Evolutionary conservation across 2,797 vertebrate species (phyloP).

Genomic region (Phrynocephalus guinanensis): DNA sequence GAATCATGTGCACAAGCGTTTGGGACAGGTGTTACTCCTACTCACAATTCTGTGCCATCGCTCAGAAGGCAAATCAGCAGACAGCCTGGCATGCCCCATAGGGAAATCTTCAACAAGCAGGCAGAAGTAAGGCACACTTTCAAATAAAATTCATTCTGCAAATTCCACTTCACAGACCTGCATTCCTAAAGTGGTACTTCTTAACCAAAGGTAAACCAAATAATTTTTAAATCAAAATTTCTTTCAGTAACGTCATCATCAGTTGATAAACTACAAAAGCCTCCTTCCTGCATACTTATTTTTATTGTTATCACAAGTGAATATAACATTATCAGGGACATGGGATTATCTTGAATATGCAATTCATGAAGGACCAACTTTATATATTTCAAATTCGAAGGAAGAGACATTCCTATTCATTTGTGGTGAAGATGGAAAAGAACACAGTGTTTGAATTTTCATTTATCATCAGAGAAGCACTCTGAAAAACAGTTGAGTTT

Average conservation of each 20-base stretch:
- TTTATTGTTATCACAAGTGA: neutral
- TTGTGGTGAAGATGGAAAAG: slow-evolving; percentile 16
- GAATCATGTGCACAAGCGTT: neutral
- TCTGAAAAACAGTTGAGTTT: slow-evolving; percentile 54
- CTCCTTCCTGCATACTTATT: neutral
- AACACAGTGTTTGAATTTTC: slow-evolving; percentile 29
- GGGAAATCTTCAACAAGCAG: neutral
- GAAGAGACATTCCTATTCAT: neutral
- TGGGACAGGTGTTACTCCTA: neutral
- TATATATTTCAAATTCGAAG: neutral
- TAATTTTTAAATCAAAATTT: neutral
- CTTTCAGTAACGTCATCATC: neutral
- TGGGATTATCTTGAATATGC: slow-evolving; percentile 6
- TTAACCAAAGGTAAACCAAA: neutral
- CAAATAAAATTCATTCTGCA: neutral
- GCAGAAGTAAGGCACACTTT: neutral
- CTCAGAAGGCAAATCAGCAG: neutral
- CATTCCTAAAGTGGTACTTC: neutral
- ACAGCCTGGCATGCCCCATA: neutral
- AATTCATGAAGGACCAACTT: slow-evolving; percentile 15
- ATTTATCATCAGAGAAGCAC: slow-evolving; percentile 42
- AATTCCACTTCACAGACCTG: neutral
- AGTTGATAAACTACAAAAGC: neutral
- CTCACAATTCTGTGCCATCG: neutral
- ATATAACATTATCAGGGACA: neutral